phyloP scores from a whole-genome alignment of 2,888 invertebrate genomes.

The Apocheima hispidaria region DNA sequence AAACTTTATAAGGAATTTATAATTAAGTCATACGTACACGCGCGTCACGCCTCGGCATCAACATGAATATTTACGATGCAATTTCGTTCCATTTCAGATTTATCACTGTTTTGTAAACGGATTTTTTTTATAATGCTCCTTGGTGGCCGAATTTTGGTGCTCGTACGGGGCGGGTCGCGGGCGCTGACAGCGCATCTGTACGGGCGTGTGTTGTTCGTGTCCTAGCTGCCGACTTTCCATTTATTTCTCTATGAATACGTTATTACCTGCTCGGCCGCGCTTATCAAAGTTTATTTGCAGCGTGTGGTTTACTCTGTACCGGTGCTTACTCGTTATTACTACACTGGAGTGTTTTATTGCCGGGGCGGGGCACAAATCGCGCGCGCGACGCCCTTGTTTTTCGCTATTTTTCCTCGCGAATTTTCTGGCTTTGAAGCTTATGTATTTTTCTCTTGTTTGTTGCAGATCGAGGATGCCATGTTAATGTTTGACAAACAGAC shows the following conservation, averaged over 20 bases:
- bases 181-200: slow-evolving; percentile 80
- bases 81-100: slow-evolving; percentile 78
- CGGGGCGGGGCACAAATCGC: slow-evolving; percentile 81
- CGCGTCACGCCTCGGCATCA: slow-evolving; percentile 63
- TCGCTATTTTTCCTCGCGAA: slow-evolving; percentile 72
- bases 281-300: slow-evolving; percentile 87
- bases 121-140: slow-evolving; percentile 76
- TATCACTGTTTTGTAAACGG: slow-evolving; percentile 73
- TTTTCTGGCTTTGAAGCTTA: slow-evolving; percentile 74
- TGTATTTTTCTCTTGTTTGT: slow-evolving; percentile 79
- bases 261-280: slow-evolving; percentile 86
- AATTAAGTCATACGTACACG: slow-evolving; percentile 68
- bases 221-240: slow-evolving; percentile 86
- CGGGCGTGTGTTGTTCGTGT: slow-evolving; percentile 80
- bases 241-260: slow-evolving; percentile 87
- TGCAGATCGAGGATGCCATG: slow-evolving; percentile 99
- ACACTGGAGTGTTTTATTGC: slow-evolving; percentile 85
- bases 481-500: slow-evolving; percentile 99
- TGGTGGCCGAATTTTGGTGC: slow-evolving; percentile 72
- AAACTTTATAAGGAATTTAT: slow-evolving; percentile 77
- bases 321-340: slow-evolving; percentile 86
- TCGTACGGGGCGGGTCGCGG: slow-evolving; percentile 55
- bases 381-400: slow-evolving; percentile 80
- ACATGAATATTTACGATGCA: slow-evolving; percentile 82
- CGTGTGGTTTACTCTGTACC: slow-evolving; percentile 85